Evolutionary conservation across 2,888 invertebrate genomes (phyloP).

Genomic region (Rhingia campestris): DNA sequence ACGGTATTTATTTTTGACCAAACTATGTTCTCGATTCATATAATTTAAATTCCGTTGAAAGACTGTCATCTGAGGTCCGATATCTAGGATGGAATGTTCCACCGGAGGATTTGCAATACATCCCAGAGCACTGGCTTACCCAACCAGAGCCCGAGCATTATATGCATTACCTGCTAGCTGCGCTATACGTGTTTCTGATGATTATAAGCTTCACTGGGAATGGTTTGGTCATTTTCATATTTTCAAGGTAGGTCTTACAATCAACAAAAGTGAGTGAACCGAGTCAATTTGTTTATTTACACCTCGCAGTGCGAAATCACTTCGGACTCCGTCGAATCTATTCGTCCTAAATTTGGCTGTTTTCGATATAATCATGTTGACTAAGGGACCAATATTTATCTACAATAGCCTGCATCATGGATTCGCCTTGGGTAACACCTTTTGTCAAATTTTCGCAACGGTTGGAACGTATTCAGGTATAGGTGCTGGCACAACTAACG

Average conservation of each 20-base stretch:
- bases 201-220: slow-evolving; percentile 90
- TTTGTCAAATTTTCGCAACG: slow-evolving; percentile 90
- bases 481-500: slow-evolving; percentile 91
- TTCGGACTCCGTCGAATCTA: slow-evolving; percentile 88
- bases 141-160: slow-evolving; percentile 91
- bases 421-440: slow-evolving; percentile 88
- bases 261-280: neutral
- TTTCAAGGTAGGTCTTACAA: slow-evolving; percentile 72
- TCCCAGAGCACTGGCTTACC: slow-evolving; percentile 91
- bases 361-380: slow-evolving; percentile 93
- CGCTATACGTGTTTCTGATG: slow-evolving; percentile 90
- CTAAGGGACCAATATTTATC: slow-evolving; percentile 92
- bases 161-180: slow-evolving; percentile 89
- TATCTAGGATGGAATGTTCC: slow-evolving; percentile 90
- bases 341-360: slow-evolving; percentile 92
- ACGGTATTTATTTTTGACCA: slow-evolving; percentile 48
- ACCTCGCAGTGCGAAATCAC: slow-evolving; percentile 78
- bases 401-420: slow-evolving; percentile 91
- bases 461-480: slow-evolving; percentile 91
- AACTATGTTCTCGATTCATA: neutral
- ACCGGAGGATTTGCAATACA: slow-evolving; percentile 88
- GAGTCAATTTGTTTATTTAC: neutral
- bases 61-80: slow-evolving; percentile 79
- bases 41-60: slow-evolving; percentile 44
- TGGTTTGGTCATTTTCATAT: slow-evolving; percentile 90